These are phyloP conservation scores for Scaptomyza montana DNA, from an alignment of 1,140 invertebrate genomes.

Conservation along the genomic window DNA sequence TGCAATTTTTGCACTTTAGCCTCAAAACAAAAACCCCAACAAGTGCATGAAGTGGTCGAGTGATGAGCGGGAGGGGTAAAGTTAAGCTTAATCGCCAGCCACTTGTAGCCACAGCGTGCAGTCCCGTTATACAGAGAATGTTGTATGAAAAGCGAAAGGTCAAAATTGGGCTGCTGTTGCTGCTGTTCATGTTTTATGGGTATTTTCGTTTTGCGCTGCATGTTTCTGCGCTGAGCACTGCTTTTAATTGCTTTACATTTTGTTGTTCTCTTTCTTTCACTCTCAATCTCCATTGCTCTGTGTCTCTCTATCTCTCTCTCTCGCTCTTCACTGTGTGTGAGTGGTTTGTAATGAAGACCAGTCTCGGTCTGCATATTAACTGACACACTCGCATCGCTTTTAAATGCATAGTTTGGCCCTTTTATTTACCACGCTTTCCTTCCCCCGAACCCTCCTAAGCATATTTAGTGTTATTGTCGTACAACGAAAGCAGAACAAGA, in stretches of 20 bases:
- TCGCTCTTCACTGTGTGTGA: neutral
- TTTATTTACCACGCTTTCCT: slow-evolving; percentile 2
- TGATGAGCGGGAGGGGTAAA: no score
- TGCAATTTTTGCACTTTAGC: slow-evolving; percentile 63
- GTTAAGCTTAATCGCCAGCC: slow-evolving; percentile 28
- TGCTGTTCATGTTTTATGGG: slow-evolving; percentile 69
- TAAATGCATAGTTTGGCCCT: slow-evolving; percentile 57
- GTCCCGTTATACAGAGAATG: slow-evolving; percentile 32
- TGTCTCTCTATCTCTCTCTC: neutral
- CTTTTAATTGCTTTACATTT: slow-evolving; percentile 82
- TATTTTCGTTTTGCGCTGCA: slow-evolving; percentile 62
- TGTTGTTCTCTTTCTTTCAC: slow-evolving; percentile 54
- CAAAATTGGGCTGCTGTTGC: slow-evolving; percentile 65
- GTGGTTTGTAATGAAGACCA: slow-evolving; percentile 68
- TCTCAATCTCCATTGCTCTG: no score
- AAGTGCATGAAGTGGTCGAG: neutral
- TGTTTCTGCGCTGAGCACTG: slow-evolving; percentile 60
- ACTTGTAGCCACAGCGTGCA: slow-evolving; percentile 76
- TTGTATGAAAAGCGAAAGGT: slow-evolving; percentile 51
- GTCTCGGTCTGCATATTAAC: slow-evolving; percentile 77
- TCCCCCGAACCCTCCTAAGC: slow-evolving; percentile 46
- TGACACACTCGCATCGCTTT: slow-evolving; percentile 66
- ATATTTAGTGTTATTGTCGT: slow-evolving; percentile 70
- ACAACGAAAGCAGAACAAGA: slow-evolving; percentile 57
- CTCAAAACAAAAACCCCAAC: slow-evolving; percentile 40